Evolutionary conservation across 2,113 vertebrate species (phyloP).

Genomic region (Bubo blakistoni): DNA sequence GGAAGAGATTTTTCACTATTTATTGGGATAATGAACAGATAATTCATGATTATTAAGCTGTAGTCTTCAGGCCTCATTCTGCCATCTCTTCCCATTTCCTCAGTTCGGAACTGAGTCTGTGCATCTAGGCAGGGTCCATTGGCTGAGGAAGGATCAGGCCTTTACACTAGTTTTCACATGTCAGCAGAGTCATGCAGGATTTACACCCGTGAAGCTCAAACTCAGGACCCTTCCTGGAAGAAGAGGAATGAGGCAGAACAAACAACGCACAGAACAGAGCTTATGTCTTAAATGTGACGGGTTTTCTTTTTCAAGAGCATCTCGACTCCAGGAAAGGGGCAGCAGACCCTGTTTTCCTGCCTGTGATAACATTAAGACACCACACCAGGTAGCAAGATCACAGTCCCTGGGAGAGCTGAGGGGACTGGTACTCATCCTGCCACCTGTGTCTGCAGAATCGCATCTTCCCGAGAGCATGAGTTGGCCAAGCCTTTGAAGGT

Average conservation of each 20-base stretch:
- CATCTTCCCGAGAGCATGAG: accelerated
- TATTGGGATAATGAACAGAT: constrained; percentile 58
- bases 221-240: not conserved
- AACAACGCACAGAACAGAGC: not conserved
- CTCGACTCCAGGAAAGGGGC: not conserved
- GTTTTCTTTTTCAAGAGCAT: not conserved
- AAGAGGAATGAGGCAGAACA: not conserved
- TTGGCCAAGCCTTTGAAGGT: not conserved
- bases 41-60: constrained; percentile 51
- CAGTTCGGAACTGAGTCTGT: not conserved
- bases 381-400: not conserved
- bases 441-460: not conserved
- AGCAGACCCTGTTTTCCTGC: not conserved
- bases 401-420: not conserved
- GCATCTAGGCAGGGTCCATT: not conserved
- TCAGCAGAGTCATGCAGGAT: not conserved
- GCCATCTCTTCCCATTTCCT: not conserved
- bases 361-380: not conserved
- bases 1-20: constrained; percentile 55
- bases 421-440: not conserved
- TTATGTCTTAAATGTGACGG: accelerated
- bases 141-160: not conserved
- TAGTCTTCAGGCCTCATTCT: constrained; percentile 6
- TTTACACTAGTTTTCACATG: not conserved
- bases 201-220: not conserved